Conservation (phyloP, 2,113 vertebrate genomes). For the Aspidoscelis tigris region DNA sequence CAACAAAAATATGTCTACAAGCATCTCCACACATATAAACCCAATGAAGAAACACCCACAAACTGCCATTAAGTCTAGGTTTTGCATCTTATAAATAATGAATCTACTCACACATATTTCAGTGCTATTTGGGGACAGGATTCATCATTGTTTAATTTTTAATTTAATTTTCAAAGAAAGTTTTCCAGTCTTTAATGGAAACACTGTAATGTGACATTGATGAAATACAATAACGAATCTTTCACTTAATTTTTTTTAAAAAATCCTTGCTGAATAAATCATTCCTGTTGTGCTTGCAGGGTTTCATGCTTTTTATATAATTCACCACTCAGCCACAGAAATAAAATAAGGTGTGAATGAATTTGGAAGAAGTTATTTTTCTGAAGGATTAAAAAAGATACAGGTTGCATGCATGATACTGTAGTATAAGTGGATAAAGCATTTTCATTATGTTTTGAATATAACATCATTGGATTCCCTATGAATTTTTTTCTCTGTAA, state of each 20-base stretch:
- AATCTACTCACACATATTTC: neutral
- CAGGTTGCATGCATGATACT: neutral
- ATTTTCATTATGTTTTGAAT: constrained; percentile 31
- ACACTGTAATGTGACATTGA: neutral
- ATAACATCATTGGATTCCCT: constrained; percentile 13
- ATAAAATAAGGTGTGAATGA: neutral
- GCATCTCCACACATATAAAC: neutral
- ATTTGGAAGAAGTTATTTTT: constrained; percentile 10
- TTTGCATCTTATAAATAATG: neutral
- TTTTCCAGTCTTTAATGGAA: constrained; percentile 36
- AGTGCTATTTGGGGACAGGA: neutral
- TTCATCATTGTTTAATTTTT: constrained; percentile 18
- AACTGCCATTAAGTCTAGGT: neutral
- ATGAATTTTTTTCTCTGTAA: constrained; percentile 8
- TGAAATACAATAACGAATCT: neutral
- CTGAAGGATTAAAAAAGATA: constrained; percentile 22
- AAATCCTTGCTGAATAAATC: constrained; percentile 8
- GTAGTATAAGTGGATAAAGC: constrained; percentile 16
- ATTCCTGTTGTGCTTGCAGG: neutral
- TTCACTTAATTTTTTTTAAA: constrained; percentile 27
- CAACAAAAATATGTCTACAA: neutral
- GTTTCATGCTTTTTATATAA: neutral
- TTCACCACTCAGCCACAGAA: constrained; percentile 3
- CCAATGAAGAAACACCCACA: neutral
- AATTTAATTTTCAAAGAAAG: constrained; percentile 20